Evolutionary conservation across 2,113 vertebrate genomes (phyloP), one percentile per base, ranked within the genome.

Genomic region (Ibidorhyncha struthersii): DNA sequence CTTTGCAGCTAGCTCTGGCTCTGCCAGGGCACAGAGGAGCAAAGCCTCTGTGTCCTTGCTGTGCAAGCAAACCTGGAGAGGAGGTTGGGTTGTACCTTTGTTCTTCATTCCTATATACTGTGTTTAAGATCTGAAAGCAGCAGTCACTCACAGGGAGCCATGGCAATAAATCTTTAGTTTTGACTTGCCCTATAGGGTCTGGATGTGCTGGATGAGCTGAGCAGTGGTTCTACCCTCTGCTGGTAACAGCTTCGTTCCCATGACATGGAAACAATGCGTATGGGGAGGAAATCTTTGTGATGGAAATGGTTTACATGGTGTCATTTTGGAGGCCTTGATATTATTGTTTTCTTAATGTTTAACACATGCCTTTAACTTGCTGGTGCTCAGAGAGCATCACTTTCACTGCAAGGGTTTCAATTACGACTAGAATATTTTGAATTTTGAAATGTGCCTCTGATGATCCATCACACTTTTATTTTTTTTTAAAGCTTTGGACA

Each of bases 401-500:
- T 96, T 95, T 93, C 43, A 41, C 61, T 82, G 62, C 36, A 90
- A 96, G 55, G 84, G 69, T 93, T 98, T 95, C 66, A 90, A 32
- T 96, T 96, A 84, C 3, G 8, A 59, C 81, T 71, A 58, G 71
- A 83, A 21, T 70, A 82, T 96, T 96, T 93, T 92, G 38, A 86
- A 81, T 71, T 96, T 93, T 95, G 58, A 97, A 97, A 97, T 91
- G 78, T 83, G 90, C 91, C 80, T 7, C 50, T 91, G 40, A 93
- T 96, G 91, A 97, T 97, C 96, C 97, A 98, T 98, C 92, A 65
- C 29, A 8, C 89, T 40, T 11, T 40, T 40, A 11, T 66, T 30
- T 91, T 87, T 91, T 94, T 92, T 93, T 89, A 95, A 96, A 71
- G 93, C 96, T 93, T 95, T 97, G 78, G 84, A 92, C 85, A 92